phyloP scores from a whole-genome alignment of 2,113 vertebrate genomes.

The Mixornis gularis region DNA sequence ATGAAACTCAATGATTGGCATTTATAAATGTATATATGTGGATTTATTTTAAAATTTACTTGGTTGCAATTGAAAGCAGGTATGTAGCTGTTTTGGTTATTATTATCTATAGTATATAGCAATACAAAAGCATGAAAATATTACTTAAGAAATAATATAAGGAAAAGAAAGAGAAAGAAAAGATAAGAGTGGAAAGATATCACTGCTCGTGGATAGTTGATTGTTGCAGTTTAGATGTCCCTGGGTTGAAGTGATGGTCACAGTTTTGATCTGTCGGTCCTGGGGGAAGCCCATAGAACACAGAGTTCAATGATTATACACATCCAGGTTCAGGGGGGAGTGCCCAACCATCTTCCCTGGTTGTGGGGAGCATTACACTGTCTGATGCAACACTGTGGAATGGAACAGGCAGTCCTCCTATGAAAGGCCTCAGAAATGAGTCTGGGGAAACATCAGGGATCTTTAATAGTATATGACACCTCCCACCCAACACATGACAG shows the following conservation, averaged over 20 bases:
- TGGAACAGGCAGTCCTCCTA: neutral
- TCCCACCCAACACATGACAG: too few relatives aligned
- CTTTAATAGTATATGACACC: neutral
- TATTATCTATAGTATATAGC: neutral
- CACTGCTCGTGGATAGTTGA: rapidly evolving
- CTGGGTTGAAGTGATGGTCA: neutral
- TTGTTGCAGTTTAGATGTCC: neutral
- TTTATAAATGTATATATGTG: neutral
- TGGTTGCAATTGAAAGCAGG: neutral
- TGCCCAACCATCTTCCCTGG: too few relatives aligned
- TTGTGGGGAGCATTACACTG: rapidly evolving
- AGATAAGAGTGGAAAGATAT: neutral
- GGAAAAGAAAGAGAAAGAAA: neutral
- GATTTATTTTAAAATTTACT: neutral
- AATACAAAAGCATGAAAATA: neutral
- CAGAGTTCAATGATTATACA: neutral
- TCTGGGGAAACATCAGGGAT: rapidly evolving
- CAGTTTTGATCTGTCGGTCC: rapidly evolving
- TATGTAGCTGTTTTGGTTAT: neutral
- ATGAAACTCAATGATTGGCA: neutral
- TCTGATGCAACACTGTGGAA: neutral
- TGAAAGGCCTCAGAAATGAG: neutral
- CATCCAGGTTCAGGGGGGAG: neutral
- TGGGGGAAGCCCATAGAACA: neutral
- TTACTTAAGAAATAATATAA: neutral